Conservation (phyloP, 35 echinoderm and acorn worm genomes). For the Apostichopus japonicus region DNA sequence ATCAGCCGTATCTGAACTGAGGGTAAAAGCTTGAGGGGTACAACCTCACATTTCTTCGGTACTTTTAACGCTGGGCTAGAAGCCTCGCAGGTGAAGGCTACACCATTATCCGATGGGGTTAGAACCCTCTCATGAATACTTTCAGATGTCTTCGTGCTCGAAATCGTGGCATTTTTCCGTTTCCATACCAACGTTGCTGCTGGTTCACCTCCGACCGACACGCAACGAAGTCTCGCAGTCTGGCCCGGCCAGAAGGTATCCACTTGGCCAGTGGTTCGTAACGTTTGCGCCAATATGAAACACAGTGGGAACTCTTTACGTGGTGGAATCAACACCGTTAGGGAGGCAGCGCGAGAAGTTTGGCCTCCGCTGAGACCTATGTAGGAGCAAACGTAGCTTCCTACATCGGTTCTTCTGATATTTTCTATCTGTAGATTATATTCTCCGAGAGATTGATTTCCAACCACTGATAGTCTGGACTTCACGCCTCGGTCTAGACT, state of each 20-base stretch:
- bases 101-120: constrained; percentile 78
- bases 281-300: constrained; percentile 27
- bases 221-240: constrained; percentile 62
- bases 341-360: constrained; percentile 45
- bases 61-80: constrained; percentile 71
- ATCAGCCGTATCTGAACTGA: constrained; percentile 66
- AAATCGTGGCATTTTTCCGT: constrained; percentile 68
- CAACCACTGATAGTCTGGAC: constrained; percentile 65
- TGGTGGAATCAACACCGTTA: constrained; percentile 81
- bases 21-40: constrained; percentile 72
- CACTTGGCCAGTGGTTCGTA: constrained; percentile 8
- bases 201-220: constrained; percentile 76
- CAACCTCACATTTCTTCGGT: constrained; percentile 63
- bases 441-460: constrained; percentile 70
- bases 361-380: constrained; percentile 52
- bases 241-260: constrained; percentile 78
- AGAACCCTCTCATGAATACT: constrained; percentile 76
- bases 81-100: constrained; percentile 74
- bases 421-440: constrained; percentile 71
- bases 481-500: constrained; percentile 57
- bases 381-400: constrained; percentile 74
- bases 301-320: constrained; percentile 63
- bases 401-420: constrained; percentile 64
- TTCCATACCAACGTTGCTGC: constrained; percentile 74
- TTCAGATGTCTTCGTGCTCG: constrained; percentile 50